A percentile compares a stretch with the other conserved stretches of the same genome.
Evolutionary conservation across 2,797 vertebrate species (phyloP).

Genomic region (Enteromius treurensis): DNA sequence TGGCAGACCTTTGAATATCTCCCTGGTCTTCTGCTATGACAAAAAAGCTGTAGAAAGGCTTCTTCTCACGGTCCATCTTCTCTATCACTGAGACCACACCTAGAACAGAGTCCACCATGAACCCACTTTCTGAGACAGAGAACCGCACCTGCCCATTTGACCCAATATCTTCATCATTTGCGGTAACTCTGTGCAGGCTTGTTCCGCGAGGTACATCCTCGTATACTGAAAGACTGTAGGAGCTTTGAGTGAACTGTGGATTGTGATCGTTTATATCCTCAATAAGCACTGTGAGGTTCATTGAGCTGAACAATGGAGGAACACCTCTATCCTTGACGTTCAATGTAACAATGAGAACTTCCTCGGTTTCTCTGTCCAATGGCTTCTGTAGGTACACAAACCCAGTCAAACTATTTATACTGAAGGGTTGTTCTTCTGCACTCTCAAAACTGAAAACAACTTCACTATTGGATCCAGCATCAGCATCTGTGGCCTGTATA

Average conservation of each 20-base stretch:
- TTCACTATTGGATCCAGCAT: slow-evolving; percentile 70
- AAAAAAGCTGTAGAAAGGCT: slow-evolving; percentile 67
- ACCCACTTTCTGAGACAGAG: slow-evolving; percentile 64
- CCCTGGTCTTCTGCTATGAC: slow-evolving; percentile 73
- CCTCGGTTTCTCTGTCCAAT: slow-evolving; percentile 74
- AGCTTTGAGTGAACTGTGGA: slow-evolving; percentile 71
- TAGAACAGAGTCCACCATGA: slow-evolving; percentile 71
- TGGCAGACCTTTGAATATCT: slow-evolving; percentile 65
- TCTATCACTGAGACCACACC: slow-evolving; percentile 71
- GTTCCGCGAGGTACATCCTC: slow-evolving; percentile 73
- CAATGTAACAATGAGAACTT: slow-evolving; percentile 66
- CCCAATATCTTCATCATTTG: slow-evolving; percentile 72
- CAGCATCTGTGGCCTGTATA: slow-evolving; percentile 71
- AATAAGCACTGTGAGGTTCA: slow-evolving; percentile 71
- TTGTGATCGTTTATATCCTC: slow-evolving; percentile 78
- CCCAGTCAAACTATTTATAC: slow-evolving; percentile 70
- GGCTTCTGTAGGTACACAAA: slow-evolving; percentile 68
- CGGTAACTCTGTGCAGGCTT: slow-evolving; percentile 68
- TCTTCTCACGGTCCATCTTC: slow-evolving; percentile 74
- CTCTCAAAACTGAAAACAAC: slow-evolving; percentile 72
- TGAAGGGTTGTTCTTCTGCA: slow-evolving; percentile 63
- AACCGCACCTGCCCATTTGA: slow-evolving; percentile 74
- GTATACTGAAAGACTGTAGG: slow-evolving; percentile 67
- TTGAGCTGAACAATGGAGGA: slow-evolving; percentile 62
- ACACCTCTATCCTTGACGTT: slow-evolving; percentile 73